A percentile compares a stretch with the other conserved stretches of the same genome.
Conservation (phyloP, 2,888 invertebrate genomes). For the Eristalis intricaria region DNA sequence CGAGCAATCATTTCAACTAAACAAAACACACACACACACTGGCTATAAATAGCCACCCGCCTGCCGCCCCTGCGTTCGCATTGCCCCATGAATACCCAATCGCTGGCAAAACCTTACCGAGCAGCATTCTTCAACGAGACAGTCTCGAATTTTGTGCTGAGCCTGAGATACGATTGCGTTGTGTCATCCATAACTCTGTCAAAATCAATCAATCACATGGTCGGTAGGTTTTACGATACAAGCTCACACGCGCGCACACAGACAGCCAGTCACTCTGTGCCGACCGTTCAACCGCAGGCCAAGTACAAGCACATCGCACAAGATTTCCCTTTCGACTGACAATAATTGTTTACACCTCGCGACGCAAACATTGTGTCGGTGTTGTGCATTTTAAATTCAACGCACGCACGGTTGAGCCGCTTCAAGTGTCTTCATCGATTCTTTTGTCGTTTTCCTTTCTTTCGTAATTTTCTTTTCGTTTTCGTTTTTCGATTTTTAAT, state of each 20-base stretch:
- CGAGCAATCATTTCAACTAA: background rate
- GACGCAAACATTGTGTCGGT: slow-evolving; percentile 29
- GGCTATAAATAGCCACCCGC: background rate
- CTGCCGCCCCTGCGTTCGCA: background rate
- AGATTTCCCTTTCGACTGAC: slow-evolving; percentile 28
- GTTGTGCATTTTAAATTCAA: slow-evolving; percentile 52
- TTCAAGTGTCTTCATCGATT: background rate
- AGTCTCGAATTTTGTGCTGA: background rate
- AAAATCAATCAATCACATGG: slow-evolving; percentile 62
- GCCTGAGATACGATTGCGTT: slow-evolving; percentile 5
- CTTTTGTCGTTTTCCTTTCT: slow-evolving; percentile 34
- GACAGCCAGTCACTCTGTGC: slow-evolving; percentile 28
- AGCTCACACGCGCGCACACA: background rate
- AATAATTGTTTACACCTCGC: slow-evolving; percentile 66
- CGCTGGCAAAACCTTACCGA: background rate
- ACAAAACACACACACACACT: background rate
- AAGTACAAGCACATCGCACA: slow-evolving; percentile 10
- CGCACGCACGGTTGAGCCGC: slow-evolving; percentile 50
- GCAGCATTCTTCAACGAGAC: slow-evolving; percentile 22
- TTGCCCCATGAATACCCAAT: background rate
- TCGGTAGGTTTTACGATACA: slow-evolving; percentile 28
- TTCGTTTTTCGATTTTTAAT: background rate
- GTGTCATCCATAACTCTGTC: slow-evolving; percentile 58
- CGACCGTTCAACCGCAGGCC: slow-evolving; percentile 38
- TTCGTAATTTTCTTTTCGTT: background rate